Evolutionary conservation across 2,797 vertebrate species (phyloP).

Genomic region (Sarcoramphus papa): DNA sequence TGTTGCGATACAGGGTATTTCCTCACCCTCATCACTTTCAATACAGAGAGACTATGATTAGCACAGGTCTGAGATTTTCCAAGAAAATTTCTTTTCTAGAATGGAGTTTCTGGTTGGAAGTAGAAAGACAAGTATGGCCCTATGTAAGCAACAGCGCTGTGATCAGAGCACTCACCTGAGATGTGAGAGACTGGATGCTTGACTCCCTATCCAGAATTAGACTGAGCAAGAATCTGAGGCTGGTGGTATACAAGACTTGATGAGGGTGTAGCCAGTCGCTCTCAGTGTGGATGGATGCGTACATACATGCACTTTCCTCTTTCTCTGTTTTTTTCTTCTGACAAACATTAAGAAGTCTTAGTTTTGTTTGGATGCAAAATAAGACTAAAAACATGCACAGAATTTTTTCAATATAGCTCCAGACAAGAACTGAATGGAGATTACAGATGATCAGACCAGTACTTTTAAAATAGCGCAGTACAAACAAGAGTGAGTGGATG

Average conservation of each 20-base stretch:
- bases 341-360: background rate
- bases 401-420: background rate
- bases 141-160: background rate
- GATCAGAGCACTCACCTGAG: background rate
- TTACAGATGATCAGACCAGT: background rate
- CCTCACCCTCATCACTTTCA: background rate
- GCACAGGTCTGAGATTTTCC: background rate
- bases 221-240: background rate
- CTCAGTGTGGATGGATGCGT: background rate
- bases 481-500: no score
- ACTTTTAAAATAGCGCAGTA: background rate
- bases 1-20: background rate
- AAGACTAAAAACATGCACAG: background rate
- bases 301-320: background rate
- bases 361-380: background rate
- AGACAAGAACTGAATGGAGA: background rate
- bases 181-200: background rate
- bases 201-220: background rate
- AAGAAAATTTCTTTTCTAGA: background rate
- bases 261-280: background rate
- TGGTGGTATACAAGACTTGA: background rate
- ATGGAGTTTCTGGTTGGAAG: background rate
- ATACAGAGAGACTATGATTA: background rate
- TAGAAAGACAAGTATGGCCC: background rate
- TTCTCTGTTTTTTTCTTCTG: background rate